Percentiles rank a stretch among this genome's conserved stretches.
Evolutionary conservation across 2,888 invertebrate species (phyloP).

Genomic region (Nephrotoma flavescens): DNA sequence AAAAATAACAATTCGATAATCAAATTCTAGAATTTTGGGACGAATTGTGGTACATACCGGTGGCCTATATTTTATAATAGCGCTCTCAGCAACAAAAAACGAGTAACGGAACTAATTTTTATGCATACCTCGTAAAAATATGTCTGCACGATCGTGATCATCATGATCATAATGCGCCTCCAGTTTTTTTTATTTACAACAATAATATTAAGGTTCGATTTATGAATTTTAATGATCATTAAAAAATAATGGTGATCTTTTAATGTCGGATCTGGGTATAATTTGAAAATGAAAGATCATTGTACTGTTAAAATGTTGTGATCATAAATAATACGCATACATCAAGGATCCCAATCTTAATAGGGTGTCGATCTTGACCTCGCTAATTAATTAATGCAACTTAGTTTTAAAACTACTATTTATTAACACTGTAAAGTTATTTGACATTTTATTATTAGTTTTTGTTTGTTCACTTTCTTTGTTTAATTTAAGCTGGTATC

Average conservation of each 20-base stretch:
- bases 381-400: too few species aligned
- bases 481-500: too few species aligned
- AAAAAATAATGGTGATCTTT: neutral
- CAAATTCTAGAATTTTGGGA: neutral
- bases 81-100: neutral
- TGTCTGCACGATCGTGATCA: neutral
- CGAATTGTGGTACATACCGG: neutral
- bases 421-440: too few species aligned
- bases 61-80: neutral
- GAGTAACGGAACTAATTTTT: neutral
- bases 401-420: too few species aligned
- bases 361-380: too few species aligned
- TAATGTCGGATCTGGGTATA: neutral
- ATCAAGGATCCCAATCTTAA: too few species aligned
- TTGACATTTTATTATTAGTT: too few species aligned
- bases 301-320: neutral
- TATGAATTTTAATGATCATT: neutral
- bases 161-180: neutral
- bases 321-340: neutral
- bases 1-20: neutral
- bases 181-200: too few species aligned
- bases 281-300: neutral
- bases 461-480: too few species aligned
- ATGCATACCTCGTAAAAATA: neutral
- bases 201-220: neutral